Base-by-base conservation (phyloP, 2,797 vertebrate species). In the Enteromius radiatus region DNA sequence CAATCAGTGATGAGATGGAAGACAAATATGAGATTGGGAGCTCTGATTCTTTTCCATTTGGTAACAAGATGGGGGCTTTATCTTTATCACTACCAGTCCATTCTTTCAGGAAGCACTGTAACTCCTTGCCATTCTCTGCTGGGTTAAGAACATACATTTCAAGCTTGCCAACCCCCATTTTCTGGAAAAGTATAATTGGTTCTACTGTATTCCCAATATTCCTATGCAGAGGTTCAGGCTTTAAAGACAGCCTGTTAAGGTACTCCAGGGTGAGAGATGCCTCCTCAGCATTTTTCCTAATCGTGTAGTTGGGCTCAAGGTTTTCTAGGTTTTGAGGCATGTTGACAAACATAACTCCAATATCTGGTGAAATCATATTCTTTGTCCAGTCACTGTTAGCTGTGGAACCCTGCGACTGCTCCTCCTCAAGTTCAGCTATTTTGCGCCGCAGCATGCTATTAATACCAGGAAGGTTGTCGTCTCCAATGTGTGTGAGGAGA, bases 121-220 rank as follows among this genome's bases (percentile, higher is more conserved):
- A 95, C 90, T 99, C 97, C 86, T 97, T 99, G 93, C 96, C 97
- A 73, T 91, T 97, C 93, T 97, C 98, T 69, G 97, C 94, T 78
- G 98, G 98, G 90, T 97, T 98, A 54, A 99, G 95, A 49, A 99
- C 97, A 69, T 98, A 99, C 97, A 99, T 99, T 91, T 99, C 98
- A 80, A 99, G 95, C 77, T 97, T 98, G 4, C 98, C 98, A 3
- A 99, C 97, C 15, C 98, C 98, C 98, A 99, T 98, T 93, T 99
- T 99, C 91, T 98, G 96, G 91, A 99, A 99, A 82, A 99, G 96
- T 88, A 96, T 97, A 49, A 99, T 93, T 23, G 98, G 97, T 45
- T 99, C 97, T 71, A 95, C 95, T 2, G 93, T 87, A 90, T 96
- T 99, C 84, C 96, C 96, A 1, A 92, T 86, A 28, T 94, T 96